Percentiles rank a stretch among this genome's conserved stretches.
Evolutionary conservation across 2,113 vertebrate species (phyloP).

Genomic region (Tautogolabrus adspersus): DNA sequence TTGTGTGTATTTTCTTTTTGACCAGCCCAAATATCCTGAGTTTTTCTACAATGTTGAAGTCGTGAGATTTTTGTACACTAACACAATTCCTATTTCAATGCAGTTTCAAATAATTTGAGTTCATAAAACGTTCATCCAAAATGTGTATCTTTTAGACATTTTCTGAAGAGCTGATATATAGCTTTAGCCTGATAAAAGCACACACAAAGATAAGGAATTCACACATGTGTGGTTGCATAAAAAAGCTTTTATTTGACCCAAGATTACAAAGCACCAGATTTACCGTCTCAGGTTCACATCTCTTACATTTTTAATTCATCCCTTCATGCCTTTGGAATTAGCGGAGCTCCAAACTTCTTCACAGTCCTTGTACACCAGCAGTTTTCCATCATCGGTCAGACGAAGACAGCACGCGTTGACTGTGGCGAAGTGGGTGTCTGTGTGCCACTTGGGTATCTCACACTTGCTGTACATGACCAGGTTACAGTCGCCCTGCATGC

Average conservation of each 20-base stretch:
- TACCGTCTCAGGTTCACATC: background rate
- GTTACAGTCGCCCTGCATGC: constrained; percentile 70
- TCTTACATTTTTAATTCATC: background rate
- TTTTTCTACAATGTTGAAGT: too few relatives aligned
- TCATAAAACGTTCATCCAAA: too few relatives aligned
- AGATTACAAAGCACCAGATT: too few relatives aligned
- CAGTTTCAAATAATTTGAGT: too few relatives aligned
- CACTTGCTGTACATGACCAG: constrained; percentile 60
- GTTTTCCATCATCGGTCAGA: constrained; percentile 27
- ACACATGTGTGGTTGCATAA: background rate
- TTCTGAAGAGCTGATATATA: too few relatives aligned
- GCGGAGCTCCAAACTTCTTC: constrained; percentile 36
- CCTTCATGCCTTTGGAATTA: background rate
- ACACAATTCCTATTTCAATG: too few relatives aligned
- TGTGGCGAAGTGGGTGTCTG: accelerated
- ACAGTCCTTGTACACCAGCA: constrained; percentile 29
- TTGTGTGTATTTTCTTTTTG: too few relatives aligned
- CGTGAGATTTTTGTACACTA: too few relatives aligned
- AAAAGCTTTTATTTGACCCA: background rate
- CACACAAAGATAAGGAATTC: too few relatives aligned
- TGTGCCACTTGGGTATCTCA: constrained; percentile 10
- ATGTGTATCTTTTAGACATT: too few relatives aligned
- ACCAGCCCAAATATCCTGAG: too few relatives aligned
- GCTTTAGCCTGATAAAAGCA: too few relatives aligned
- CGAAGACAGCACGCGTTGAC: constrained; percentile 32